Percentiles rank a stretch among this genome's conserved stretches.
Conservation (phyloP, 2,888 invertebrate species). For the Pinctada fucata region DNA sequence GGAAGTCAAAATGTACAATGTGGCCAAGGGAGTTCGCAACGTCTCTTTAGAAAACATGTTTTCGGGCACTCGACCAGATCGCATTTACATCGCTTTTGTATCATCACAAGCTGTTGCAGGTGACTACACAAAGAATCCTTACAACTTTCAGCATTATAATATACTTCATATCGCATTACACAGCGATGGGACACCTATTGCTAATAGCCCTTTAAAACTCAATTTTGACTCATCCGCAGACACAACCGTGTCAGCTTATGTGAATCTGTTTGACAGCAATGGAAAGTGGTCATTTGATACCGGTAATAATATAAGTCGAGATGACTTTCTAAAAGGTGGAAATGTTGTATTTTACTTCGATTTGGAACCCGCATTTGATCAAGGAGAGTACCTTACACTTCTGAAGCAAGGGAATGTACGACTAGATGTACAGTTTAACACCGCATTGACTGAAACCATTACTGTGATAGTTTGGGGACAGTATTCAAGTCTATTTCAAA, state of each 20-base stretch:
- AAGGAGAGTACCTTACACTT: conserved; percentile 13
- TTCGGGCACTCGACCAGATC: conserved; percentile 37
- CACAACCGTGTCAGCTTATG: conserved; percentile 29
- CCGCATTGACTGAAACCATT: conserved; percentile 10
- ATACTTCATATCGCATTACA: conserved; percentile 38
- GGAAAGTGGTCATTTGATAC: conserved; percentile 40
- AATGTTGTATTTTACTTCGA: conserved; percentile 26
- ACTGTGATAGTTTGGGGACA: conserved; percentile 11
- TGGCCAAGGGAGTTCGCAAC: conserved; percentile 30
- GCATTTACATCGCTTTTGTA: conserved; percentile 36
- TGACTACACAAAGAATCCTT: conserved; percentile 39
- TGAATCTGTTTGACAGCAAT: conserved; percentile 28
- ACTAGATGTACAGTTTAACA: conserved; percentile 25
- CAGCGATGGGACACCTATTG: conserved; percentile 37
- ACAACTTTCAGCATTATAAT: conserved; percentile 40
- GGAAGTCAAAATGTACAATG: conserved; percentile 28
- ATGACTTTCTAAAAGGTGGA: conserved; percentile 9
- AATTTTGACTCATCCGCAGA: conserved; percentile 29
- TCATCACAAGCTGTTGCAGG: conserved; percentile 38
- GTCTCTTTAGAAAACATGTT: conserved; percentile 41
- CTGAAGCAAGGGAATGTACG: conserved; percentile 33
- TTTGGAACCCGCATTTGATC: conserved; percentile 23
- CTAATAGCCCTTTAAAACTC: conserved; percentile 37
- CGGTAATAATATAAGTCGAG: conserved; percentile 26
- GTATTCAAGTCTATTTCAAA: conserved; percentile 11